Conservation (phyloP, 2,113 vertebrate species). For the Haplotaxodon microlepis region DNA sequence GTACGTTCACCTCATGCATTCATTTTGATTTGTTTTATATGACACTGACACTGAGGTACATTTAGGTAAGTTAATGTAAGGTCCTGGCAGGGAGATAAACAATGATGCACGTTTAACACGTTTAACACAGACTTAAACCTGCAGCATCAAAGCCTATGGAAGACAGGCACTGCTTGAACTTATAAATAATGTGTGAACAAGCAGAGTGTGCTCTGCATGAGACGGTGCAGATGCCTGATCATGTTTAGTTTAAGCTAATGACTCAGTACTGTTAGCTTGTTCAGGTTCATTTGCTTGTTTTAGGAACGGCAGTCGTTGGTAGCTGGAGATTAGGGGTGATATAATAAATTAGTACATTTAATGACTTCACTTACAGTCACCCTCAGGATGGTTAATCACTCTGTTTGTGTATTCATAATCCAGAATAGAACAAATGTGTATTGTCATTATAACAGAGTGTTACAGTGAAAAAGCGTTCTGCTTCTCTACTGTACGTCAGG, state of each 20-base stretch:
- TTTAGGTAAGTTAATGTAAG: background rate
- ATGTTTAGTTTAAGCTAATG: background rate
- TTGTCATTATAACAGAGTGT: background rate
- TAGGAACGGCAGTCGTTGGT: background rate
- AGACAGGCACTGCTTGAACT: background rate
- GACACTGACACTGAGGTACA: background rate
- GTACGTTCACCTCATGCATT: background rate
- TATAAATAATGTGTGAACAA: background rate
- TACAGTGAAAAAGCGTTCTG: background rate
- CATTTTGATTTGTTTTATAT: no score
- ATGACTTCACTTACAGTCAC: background rate
- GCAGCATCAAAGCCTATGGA: background rate
- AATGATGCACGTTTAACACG: background rate
- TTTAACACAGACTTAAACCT: background rate
- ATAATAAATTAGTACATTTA: background rate
- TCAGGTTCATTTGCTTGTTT: background rate
- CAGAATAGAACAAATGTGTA: background rate
- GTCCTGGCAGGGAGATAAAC: background rate
- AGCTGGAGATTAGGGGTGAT: background rate
- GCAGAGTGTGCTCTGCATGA: background rate
- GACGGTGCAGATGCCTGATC: background rate
- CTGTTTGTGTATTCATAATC: rapidly evolving
- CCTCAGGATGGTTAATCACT: background rate
- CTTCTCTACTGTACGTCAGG: background rate
- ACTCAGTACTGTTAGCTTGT: background rate